Evolutionary conservation across 2,888 invertebrate species (phyloP).

Genomic region (Fragum whitleyi): DNA sequence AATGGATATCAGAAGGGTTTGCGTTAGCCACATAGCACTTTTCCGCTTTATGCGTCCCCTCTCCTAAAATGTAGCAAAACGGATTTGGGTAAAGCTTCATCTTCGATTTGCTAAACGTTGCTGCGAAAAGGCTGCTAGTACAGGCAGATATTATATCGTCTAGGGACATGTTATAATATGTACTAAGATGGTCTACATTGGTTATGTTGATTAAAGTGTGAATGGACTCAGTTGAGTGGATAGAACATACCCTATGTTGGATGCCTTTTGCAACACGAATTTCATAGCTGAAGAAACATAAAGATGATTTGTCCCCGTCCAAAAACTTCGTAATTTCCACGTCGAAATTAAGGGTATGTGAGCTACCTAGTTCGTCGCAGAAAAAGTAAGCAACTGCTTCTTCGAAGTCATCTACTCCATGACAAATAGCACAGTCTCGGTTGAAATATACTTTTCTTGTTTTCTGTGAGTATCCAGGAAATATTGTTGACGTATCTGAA

Average conservation of each 20-base stretch:
- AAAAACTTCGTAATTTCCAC: constrained; percentile 1
- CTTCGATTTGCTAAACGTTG: neutral
- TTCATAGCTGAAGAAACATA: neutral
- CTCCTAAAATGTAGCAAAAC: neutral
- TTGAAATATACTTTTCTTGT: constrained; percentile 2
- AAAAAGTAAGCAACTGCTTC: neutral
- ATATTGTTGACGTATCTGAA: neutral
- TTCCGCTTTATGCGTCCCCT: neutral
- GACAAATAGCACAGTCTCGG: neutral
- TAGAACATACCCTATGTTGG: neutral
- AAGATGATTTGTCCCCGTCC: neutral
- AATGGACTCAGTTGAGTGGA: neutral
- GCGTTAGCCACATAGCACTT: neutral
- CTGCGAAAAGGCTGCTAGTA: neutral
- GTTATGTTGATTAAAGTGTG: neutral
- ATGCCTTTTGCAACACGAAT: neutral
- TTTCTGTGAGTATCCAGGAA: neutral
- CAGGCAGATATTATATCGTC: neutral
- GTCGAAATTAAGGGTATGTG: neutral
- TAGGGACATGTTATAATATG: neutral
- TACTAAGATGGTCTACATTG: neutral
- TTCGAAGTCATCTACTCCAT: neutral
- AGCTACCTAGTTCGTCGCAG: constrained; percentile 1
- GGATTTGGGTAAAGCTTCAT: constrained; percentile 1
- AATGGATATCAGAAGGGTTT: neutral